A percentile compares a stretch with the other conserved stretches of the same genome.
Conservation (phyloP, 1,140 invertebrate genomes). For the Hydropsyche tenuis region DNA sequence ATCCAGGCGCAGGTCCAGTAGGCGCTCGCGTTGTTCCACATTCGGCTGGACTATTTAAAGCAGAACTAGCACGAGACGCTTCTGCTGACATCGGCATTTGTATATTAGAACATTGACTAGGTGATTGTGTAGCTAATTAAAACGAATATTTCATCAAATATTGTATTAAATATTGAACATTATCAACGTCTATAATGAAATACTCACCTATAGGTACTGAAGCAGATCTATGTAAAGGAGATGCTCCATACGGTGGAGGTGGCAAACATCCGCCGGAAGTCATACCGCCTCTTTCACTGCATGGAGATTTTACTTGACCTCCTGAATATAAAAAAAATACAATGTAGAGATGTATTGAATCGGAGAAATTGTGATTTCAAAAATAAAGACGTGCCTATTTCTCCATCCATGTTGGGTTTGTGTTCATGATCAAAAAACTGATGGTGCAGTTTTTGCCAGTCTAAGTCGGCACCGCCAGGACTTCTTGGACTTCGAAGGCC, state of each 20-base stretch:
- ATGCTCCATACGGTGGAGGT: conserved; percentile 79
- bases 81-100: conserved; percentile 62
- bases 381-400: conserved; percentile 57
- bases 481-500: conserved; percentile 59
- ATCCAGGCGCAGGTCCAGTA: conserved; percentile 55
- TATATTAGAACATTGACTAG: conserved; percentile 56
- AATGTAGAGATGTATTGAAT: neutral
- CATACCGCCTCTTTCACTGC: conserved; percentile 61
- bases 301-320: conserved; percentile 61
- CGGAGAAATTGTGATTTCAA: neutral
- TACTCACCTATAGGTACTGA: conserved; percentile 77
- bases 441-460: conserved; percentile 90
- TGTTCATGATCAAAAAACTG: conserved; percentile 77
- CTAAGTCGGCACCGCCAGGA: conserved; percentile 68
- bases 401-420: conserved; percentile 59
- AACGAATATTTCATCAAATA: neutral
- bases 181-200: conserved; percentile 4
- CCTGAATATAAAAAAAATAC: conserved; percentile 47
- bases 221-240: conserved; percentile 83
- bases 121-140: conserved; percentile 59
- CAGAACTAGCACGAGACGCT: conserved; percentile 58
- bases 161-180: neutral
- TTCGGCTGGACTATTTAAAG: conserved; percentile 57
- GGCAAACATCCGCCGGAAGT: conserved; percentile 61
- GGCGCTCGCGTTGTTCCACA: conserved; percentile 31